Base-by-base conservation (phyloP, 2,113 vertebrate species). In the Natator depressus region DNA sequence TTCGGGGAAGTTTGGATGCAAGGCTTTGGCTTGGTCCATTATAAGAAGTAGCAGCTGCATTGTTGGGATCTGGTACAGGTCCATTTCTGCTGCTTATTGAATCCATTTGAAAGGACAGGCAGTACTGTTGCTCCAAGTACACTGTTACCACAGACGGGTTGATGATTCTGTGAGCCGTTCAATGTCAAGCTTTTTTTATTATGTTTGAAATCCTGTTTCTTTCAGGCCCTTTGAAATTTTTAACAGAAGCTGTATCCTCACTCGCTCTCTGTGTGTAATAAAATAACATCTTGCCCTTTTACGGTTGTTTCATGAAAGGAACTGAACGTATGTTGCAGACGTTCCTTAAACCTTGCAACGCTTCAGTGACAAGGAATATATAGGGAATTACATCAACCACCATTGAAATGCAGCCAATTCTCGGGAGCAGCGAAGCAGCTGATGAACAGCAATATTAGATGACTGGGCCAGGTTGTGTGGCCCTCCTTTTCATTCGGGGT, bases 11-110 rank as follows among this genome's bases (percentile, higher is more conserved):
- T 94, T 96, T 86, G 91, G 89, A 90, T 94, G 91, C 57, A 50
- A 91, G 82, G 38, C 91, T 79, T 88, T 97, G 97, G 95, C 96
- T 84, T 92, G 14, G 92, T 89, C 92, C 54, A 16, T 47, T 59
- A 0, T n/a, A 51, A 11, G 54, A 90, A 91, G 95, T 82, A 96
- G 96, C 95, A 97, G 95, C 95, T 97, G 97, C 95, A 55, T 51
- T 46, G 89, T 47, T 96, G 95, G 97, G 94, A 95, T 88, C 9
- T 91, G 95, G 93, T 94, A 90, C 96, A 95, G 94, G 31, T 51
- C 35, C 93, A 87, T 55, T 82, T n/a, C 9, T 2, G 80, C 47
- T 51, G 90, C 90, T 29, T 88, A 38, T 80, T 69, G 35, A 78
- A 82, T 6, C 80, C 90, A 89, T 69, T 78, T 13, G 95, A 51